Base-by-base conservation (phyloP, 2,888 invertebrate genomes). In the Pseudococcus viburni region DNA sequence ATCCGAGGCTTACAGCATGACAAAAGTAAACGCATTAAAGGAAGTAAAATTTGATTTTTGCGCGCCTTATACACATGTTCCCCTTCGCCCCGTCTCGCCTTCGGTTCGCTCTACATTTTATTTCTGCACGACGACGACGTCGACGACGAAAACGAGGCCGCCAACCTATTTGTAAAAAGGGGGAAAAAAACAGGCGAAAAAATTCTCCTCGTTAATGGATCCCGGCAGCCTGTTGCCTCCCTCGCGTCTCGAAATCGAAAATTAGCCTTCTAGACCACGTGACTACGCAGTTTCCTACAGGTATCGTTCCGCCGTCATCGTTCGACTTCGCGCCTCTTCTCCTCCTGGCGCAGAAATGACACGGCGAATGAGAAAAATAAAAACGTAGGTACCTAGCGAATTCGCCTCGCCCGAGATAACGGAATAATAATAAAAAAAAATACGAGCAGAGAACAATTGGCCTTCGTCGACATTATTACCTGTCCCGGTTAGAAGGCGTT, bases 11-110 rank as follows among this genome's bases (percentile, higher is more conserved):
- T 51, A 55, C 77, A 80, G 39, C 22, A 83, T 48, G 87, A 87
- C 80, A 87, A 80, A 87, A 87, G 87, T 80, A 86, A 86, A 86
- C 68, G 86, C 86, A 86, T 86, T 86, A 86, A 86, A 86, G 39
- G 64, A 64, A 86, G 73, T 86, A 64, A 68, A 68, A 64, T 86
- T 86, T 46, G 86, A 42, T 64, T 86, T 86, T 86, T 86, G 80
- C 80, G 68, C 80, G 80, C 80, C 80, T 39, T 46, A 42, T 80
- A 80, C 80, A 80, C 42, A 80, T 80, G 80, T 80, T 73, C 6
- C 33, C 73, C 73, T 33, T 26, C 39, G 77, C 77, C 12, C 22
- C 17, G 8, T 22, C 1, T 77, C 39, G 12, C 77, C 22, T 0
- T 3, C 26, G 1, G 3, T 33, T 33, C 26, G 26, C 3, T 33